Percentiles rank a stretch among this genome's conserved stretches.
These are phyloP conservation scores for Rhynchophorus ferrugineus DNA, from an alignment of 1,140 invertebrate species.

Conservation along the genomic window DNA sequence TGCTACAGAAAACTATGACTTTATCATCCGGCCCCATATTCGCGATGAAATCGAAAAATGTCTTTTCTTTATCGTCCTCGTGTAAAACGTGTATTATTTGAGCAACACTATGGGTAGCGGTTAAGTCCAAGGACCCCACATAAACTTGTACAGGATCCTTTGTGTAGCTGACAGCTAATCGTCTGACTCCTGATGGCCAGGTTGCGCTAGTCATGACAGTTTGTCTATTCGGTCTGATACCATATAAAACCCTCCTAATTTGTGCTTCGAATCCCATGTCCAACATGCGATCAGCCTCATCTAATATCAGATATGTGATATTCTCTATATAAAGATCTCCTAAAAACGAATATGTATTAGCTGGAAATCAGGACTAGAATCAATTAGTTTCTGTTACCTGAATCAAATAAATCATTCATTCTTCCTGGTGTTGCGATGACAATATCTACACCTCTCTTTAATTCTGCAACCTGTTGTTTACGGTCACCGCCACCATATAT, in stretches of 20 bases:
- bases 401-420: slow-evolving; percentile 76
- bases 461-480: slow-evolving; percentile 62
- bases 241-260: slow-evolving; percentile 64
- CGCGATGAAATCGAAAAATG: slow-evolving; percentile 36
- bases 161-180: slow-evolving; percentile 78
- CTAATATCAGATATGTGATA: slow-evolving; percentile 77
- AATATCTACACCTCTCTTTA: slow-evolving; percentile 73
- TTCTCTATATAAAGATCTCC: slow-evolving; percentile 65
- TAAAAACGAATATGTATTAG: slow-evolving; percentile 18
- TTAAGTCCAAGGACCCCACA: slow-evolving; percentile 78
- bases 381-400: too few relatives aligned
- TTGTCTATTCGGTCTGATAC: slow-evolving; percentile 35
- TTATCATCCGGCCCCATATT: too few relatives aligned
- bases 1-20: slow-evolving; percentile 81
- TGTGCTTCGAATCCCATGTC: slow-evolving; percentile 82
- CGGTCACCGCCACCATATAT: slow-evolving; percentile 66
- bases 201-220: slow-evolving; percentile 62
- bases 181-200: slow-evolving; percentile 74
- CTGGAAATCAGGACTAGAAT: too few relatives aligned
- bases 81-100: too few relatives aligned
- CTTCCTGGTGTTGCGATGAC: slow-evolving; percentile 91
- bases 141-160: slow-evolving; percentile 81
- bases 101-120: slow-evolving; percentile 78
- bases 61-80: too few relatives aligned
- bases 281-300: slow-evolving; percentile 96